These are phyloP conservation scores for Subacronicta megacephala DNA, from an alignment of 2,888 invertebrate genomes.

Conservation along the genomic window DNA sequence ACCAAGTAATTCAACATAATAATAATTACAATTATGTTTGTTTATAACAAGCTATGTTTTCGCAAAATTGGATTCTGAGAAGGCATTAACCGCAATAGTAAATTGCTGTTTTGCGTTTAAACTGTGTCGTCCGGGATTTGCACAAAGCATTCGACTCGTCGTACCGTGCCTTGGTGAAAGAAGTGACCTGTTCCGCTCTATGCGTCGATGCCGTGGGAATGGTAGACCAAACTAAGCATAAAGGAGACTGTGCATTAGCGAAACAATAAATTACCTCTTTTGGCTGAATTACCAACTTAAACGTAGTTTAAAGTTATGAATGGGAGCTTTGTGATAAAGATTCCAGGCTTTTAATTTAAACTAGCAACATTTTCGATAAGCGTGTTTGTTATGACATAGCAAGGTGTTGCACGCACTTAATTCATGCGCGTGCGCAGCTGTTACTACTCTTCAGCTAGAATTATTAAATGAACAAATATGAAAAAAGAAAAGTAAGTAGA, in stretches of 20 bases:
- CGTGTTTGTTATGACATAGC: no score
- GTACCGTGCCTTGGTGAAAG: constrained; percentile 60
- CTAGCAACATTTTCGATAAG: no score
- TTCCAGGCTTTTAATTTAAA: no score
- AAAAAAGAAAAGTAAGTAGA: no score
- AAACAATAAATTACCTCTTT: not conserved
- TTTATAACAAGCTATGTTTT: constrained; percentile 44
- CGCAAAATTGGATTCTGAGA: constrained; percentile 63
- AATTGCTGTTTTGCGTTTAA: constrained; percentile 66
- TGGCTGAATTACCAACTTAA: not conserved
- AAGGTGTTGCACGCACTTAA: no score
- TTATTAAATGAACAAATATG: no score
- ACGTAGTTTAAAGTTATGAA: no score
- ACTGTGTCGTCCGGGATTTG: constrained; percentile 65
- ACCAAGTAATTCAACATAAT: constrained; percentile 1
- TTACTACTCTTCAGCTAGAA: no score
- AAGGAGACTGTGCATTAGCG: constrained; percentile 27
- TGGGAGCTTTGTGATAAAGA: no score
- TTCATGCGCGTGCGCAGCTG: no score
- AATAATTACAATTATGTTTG: constrained; percentile 13
- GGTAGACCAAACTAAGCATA: constrained; percentile 34
- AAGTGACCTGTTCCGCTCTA: constrained; percentile 70
- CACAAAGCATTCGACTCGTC: constrained; percentile 57
- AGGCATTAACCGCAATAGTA: constrained; percentile 67
- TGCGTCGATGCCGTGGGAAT: constrained; percentile 72